Base-by-base conservation (phyloP, 2,888 invertebrate species). In the Chirona hameri region DNA sequence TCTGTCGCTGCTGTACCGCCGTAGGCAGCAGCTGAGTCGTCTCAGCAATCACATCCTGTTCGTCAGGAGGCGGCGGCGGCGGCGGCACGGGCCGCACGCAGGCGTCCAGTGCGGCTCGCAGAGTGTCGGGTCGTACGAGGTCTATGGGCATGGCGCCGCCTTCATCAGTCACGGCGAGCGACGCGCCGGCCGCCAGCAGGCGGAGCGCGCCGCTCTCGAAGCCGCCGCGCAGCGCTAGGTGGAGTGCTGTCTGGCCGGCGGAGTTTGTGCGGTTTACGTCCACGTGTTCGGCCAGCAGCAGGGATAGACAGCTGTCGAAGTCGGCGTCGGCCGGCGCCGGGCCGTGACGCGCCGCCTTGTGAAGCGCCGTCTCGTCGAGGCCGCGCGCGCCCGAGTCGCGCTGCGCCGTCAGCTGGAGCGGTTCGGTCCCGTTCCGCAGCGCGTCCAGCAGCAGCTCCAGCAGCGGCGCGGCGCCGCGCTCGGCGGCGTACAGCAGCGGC, bases 201-300 rank as follows among this genome's bases (percentile, higher is more conserved):
- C 24, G 76, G 21, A 39, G 76, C 21, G 76, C 76, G 76, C 76
- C 76, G 39, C 2, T 39, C 39, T 29, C 15, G 39, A 21, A n/a
- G 76, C 76, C 76, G 76, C 39, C 76, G 4, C 39, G 39, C 76
- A 76, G 76, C 76, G 76, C 76, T 39, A 76, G 76, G 76, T 76
- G 76, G 2, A 76, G 39, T 21, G 76, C 39, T 39, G 76, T 76
- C 39, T 39, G 15, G 21, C 76, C 76, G 7, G 39, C 29, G 18
- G 12, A 31, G 76, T 39, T 39, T 18, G 76, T 21, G 21, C 1
- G 39, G 76, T 76, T 76, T 5, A 76, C 76, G 76, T 76, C 76
- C 7, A 39, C 76, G 7, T 29, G 18, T 39, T 76, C 76, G 39
- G 76, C 76, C 39, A 76, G 76, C 39, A 76, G 76, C 21, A 76